A percentile compares a stretch with the other conserved stretches of the same genome.
Evolutionary conservation across 2,797 vertebrate genomes (phyloP).

Genomic region (Malacoraja senta): DNA sequence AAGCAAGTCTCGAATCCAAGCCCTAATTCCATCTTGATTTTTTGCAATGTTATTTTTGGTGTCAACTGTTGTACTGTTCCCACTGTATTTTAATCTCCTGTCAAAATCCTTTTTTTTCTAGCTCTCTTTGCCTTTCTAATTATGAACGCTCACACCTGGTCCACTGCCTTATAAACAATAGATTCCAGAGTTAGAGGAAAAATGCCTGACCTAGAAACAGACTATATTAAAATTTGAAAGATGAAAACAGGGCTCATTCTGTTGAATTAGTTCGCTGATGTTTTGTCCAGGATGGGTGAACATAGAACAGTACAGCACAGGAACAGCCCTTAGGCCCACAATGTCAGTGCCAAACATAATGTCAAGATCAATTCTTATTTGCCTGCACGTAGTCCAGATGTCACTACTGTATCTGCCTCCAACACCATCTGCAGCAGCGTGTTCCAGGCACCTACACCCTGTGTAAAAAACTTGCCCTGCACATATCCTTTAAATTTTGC

Average conservation of each 20-base stretch:
- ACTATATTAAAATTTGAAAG: neutral
- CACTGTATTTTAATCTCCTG: neutral
- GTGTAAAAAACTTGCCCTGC: too few species aligned
- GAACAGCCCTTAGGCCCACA: too few species aligned
- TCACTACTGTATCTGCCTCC: too few species aligned
- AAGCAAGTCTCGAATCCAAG: neutral
- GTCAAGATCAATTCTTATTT: too few species aligned
- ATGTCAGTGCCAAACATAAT: too few species aligned
- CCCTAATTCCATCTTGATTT: neutral
- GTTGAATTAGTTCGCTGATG: neutral
- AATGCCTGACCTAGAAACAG: slow-evolving; percentile 16
- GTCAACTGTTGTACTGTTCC: neutral
- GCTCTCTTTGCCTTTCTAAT: neutral
- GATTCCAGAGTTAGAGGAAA: neutral
- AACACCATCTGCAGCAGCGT: too few species aligned
- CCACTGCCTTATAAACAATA: neutral
- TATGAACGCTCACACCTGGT: neutral
- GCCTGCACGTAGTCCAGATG: too few species aligned
- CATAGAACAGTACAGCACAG: too few species aligned
- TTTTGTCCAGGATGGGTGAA: neutral
- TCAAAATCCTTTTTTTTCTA: neutral
- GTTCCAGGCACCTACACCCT: too few species aligned
- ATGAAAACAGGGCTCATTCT: neutral
- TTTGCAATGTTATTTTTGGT: neutral
- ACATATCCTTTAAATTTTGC: too few species aligned